Base-by-base conservation (phyloP, 2,888 invertebrate species). In the Dicyrtomina minuta region DNA sequence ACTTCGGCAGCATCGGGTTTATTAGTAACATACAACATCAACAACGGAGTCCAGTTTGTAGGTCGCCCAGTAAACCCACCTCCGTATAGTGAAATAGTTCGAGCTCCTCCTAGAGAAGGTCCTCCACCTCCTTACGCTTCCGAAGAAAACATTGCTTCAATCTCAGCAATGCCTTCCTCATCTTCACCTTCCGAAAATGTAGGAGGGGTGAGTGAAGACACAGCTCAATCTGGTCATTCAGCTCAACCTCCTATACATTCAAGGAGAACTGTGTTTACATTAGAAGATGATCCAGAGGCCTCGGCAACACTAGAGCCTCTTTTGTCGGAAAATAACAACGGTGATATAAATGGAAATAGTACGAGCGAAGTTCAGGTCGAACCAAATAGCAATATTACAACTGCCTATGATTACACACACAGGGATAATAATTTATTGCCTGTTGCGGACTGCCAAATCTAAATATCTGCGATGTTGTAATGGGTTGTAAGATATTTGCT, bases 51-150 rank as follows among this genome's bases (percentile, higher is more conserved):
- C 17, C 82, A 82, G 74, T 80, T 83, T 74, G 80, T 82, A 27
- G 82, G 82, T 22, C 78, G 80, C 67, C 80, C 82, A 12, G 79
- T 82, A 15, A 81, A 82, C 60, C 83, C 83, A 20, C 83, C 83
- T 15, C 75, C 75, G n/a, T 83, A 83, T 74, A 81, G 81, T 58
- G 83, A 83, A 78, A 79, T 82, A 22, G 79, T 81, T 12, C 76
- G 79, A 4, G 76, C 79, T 24, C 81, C 81, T 2, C 81, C 81
- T 4, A 72, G 81, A 64, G 82, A 82, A 70, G 83, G 83, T 33
- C 84, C 84, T 2, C 85, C 85, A n/a, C 84, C 84, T 33, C 84
- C 84, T 0, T 84, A 84, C 72, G 80, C 81, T 3, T 81, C 81
- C 10, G 75, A 71, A 13, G 80, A 80, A 70, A 80, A 80, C 70